Percentiles rank a stretch among this genome's conserved stretches.
These are phyloP conservation scores for Cryptophagus acutangulus DNA, from an alignment of 2,888 invertebrate genomes.

Conservation along the genomic window DNA sequence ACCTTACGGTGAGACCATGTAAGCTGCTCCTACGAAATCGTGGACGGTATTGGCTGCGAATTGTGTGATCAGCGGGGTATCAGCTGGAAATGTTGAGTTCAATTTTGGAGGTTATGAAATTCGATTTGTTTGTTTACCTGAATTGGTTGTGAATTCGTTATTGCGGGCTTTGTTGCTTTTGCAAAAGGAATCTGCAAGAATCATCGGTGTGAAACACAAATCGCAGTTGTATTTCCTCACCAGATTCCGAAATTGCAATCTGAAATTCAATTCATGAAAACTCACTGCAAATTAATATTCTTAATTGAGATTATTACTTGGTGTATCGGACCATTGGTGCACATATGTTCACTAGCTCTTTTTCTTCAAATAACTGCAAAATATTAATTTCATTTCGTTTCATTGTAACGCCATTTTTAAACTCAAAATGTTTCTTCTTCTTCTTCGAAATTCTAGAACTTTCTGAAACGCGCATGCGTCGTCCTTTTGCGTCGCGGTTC, in stretches of 20 bases:
- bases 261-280: slow-evolving; percentile 39
- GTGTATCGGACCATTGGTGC: slow-evolving; percentile 98
- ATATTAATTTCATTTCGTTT: too few relatives aligned
- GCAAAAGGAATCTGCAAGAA: slow-evolving; percentile 89
- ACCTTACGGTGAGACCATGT: slow-evolving; percentile 68
- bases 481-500: too few relatives aligned
- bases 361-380: slow-evolving; percentile 60
- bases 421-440: too few relatives aligned
- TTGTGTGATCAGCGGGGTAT: slow-evolving; percentile 85
- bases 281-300: background rate
- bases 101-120: background rate
- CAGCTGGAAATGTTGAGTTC: slow-evolving; percentile 51
- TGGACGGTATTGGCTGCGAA: slow-evolving; percentile 84
- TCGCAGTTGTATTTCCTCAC: slow-evolving; percentile 80
- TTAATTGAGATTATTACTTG: slow-evolving; percentile 52
- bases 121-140: slow-evolving; percentile 37
- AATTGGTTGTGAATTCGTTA: slow-evolving; percentile 74
- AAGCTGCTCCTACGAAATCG: slow-evolving; percentile 82
- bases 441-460: too few relatives aligned
- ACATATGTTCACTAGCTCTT: slow-evolving; percentile 68
- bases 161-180: slow-evolving; percentile 80
- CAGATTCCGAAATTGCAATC: slow-evolving; percentile 70
- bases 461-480: too few relatives aligned
- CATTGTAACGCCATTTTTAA: too few relatives aligned
- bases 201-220: slow-evolving; percentile 94